phyloP scores from a whole-genome alignment of 2,113 vertebrate species.

The Sorex araneus region DNA sequence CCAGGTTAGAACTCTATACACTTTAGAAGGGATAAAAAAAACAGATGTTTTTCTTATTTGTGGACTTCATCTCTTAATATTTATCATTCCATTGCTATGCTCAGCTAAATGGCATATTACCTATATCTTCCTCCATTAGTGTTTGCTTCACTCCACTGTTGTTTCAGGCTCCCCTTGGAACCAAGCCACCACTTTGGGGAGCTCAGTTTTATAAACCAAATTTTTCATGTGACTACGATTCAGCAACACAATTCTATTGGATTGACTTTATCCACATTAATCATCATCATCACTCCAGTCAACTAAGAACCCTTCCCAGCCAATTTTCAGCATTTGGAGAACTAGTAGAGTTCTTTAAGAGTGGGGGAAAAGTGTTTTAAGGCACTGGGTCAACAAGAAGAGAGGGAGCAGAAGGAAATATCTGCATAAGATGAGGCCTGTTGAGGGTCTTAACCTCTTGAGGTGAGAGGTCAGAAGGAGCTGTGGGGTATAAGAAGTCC shows the following conservation, averaged over 20 bases:
- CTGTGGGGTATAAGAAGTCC: neutral
- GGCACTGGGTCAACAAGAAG: neutral
- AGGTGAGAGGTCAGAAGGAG: neutral
- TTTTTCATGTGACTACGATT: neutral
- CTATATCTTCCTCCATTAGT: neutral
- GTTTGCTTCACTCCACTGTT: neutral
- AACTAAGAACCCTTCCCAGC: neutral
- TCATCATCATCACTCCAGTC: neutral
- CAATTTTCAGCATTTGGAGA: neutral
- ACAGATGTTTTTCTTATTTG: conserved; percentile 10
- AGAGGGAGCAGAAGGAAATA: neutral
- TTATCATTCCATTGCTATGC: conserved; percentile 1
- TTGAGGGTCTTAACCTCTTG: neutral
- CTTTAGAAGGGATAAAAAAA: conserved; percentile 28
- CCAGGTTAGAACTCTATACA: neutral
- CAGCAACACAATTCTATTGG: neutral
- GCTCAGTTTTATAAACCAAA: no score
- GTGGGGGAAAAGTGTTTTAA: neutral
- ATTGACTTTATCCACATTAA: neutral
- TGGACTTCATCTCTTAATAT: neutral
- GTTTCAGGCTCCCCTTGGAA: neutral
- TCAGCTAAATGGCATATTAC: conserved; percentile 16
- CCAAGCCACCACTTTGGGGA: no score
- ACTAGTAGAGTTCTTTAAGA: neutral
- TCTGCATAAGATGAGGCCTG: accelerated